Percentiles rank a stretch among this genome's conserved stretches.
These are phyloP conservation scores for Exocentrus adspersus DNA, from an alignment of 2,888 invertebrate genomes.

Conservation along the genomic window DNA sequence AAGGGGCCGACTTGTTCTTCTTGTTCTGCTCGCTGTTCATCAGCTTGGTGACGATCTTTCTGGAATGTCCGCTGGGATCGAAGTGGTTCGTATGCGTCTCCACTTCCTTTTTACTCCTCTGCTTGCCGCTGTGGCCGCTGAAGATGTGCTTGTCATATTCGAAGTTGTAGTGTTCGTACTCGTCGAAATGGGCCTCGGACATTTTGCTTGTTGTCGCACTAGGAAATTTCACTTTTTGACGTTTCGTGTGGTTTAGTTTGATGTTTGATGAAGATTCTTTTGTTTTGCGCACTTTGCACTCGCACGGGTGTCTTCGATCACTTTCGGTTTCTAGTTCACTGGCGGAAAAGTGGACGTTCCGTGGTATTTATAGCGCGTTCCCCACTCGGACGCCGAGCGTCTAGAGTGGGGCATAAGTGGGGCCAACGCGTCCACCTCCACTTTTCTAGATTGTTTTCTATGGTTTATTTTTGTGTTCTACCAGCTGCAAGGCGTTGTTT, in stretches of 20 bases:
- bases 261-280: conserved; percentile 15
- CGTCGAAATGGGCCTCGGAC: conserved; percentile 88
- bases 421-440: no score
- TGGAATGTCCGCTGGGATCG: conserved; percentile 92
- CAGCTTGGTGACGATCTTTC: conserved; percentile 88
- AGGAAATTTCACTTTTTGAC: conserved; percentile 25
- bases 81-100: conserved; percentile 89
- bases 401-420: no score
- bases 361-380: neutral
- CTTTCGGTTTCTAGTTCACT: neutral
- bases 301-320: neutral
- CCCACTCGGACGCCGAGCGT: no score
- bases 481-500: no score
- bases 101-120: conserved; percentile 89
- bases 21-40: conserved; percentile 86
- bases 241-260: no score
- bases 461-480: no score
- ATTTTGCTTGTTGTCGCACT: conserved; percentile 65
- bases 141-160: conserved; percentile 91
- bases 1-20: conserved; percentile 63
- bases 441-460: no score
- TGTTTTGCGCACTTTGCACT: neutral
- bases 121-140: conserved; percentile 89
- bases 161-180: conserved; percentile 95
- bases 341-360: neutral